These are phyloP conservation scores for Triplophysa bombifrons DNA, from an alignment of 2,797 vertebrate genomes.

Conservation along the genomic window DNA sequence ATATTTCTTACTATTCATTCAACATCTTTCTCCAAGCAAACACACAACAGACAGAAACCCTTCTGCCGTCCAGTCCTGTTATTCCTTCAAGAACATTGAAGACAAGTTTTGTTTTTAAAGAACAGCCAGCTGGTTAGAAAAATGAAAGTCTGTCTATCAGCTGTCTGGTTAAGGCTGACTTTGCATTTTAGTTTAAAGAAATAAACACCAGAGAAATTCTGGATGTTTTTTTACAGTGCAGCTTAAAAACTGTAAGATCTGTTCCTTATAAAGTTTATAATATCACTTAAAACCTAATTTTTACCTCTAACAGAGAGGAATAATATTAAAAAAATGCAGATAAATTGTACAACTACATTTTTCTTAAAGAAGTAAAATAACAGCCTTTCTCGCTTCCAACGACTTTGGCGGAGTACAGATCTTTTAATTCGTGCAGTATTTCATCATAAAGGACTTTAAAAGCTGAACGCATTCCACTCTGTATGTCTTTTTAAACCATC, in stretches of 20 bases:
- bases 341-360: too few species aligned
- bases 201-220: slow-evolving; percentile 63
- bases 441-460: too few species aligned
- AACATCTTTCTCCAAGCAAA: slow-evolving; percentile 68
- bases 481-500: too few species aligned
- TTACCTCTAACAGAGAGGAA: too few species aligned
- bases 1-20: slow-evolving; percentile 57
- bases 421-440: too few species aligned
- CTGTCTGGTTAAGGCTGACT: slow-evolving; percentile 61
- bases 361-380: too few species aligned
- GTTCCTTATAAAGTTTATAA: too few species aligned
- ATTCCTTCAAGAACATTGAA: neutral
- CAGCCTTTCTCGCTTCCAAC: too few species aligned
- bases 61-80: neutral
- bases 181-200: slow-evolving; percentile 69
- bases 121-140: slow-evolving; percentile 43
- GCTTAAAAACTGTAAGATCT: neutral
- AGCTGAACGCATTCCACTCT: too few species aligned
- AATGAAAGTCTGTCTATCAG: slow-evolving; percentile 67
- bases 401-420: too few species aligned
- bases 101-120: neutral
- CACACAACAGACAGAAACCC: slow-evolving; percentile 39
- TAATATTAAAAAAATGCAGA: too few species aligned
- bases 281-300: too few species aligned
- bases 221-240: neutral